Conservation (phyloP, 1,140 invertebrate genomes). For the Gerris buenoi region DNA sequence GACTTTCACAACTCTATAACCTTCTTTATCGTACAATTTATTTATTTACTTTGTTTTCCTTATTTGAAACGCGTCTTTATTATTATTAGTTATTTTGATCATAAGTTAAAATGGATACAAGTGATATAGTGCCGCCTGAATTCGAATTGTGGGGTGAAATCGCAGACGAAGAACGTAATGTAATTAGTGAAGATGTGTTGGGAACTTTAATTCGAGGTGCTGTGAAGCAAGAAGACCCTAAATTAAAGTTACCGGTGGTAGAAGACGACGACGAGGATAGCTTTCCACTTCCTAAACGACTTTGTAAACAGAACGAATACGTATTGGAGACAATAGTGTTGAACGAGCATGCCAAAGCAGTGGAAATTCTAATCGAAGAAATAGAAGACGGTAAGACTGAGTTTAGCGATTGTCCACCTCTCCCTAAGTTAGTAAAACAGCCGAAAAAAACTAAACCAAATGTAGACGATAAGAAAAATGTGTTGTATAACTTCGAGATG, state of each 20-base stretch:
- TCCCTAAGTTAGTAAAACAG: neutral
- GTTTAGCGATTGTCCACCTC: neutral
- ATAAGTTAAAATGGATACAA: too few relatives aligned
- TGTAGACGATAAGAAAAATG: neutral
- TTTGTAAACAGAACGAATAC: neutral
- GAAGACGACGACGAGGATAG: neutral
- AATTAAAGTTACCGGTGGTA: neutral
- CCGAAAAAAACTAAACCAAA: too few relatives aligned
- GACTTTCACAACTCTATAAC: neutral
- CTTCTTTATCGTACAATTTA: too few relatives aligned
- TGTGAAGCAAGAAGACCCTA: slow-evolving; percentile 2
- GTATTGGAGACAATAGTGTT: neutral
- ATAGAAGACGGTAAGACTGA: neutral
- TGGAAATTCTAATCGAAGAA: neutral
- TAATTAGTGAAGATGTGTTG: neutral
- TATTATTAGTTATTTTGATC: too few relatives aligned
- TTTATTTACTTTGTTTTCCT: too few relatives aligned
- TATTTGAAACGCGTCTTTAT: too few relatives aligned
- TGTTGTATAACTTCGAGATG: neutral
- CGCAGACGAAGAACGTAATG: neutral
- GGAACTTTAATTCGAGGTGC: slow-evolving; percentile 2
- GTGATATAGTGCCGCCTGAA: too few relatives aligned
- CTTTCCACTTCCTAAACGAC: neutral
- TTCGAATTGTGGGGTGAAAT: slow-evolving; percentile 2
- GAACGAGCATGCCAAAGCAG: neutral